A percentile compares a stretch with the other conserved stretches of the same genome.
These are phyloP conservation scores for Drosophila persimilis DNA, from an alignment of 1,140 invertebrate genomes.

Conservation along the genomic window DNA sequence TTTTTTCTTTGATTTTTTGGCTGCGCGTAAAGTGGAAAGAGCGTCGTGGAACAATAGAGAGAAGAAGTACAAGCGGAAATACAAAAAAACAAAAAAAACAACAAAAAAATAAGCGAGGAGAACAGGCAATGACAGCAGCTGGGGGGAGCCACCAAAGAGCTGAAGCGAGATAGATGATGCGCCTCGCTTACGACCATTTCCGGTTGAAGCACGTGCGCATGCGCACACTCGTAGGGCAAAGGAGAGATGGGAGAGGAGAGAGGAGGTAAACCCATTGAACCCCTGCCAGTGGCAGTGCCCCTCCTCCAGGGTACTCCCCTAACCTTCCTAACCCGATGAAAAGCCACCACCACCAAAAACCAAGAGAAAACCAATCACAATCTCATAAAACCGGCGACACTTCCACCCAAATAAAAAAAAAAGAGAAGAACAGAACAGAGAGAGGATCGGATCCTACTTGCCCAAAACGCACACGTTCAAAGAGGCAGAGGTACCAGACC, in stretches of 20 bases:
- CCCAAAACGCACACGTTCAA: conserved; percentile 75
- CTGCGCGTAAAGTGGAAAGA: conserved; percentile 54
- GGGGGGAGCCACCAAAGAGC: conserved; percentile 28
- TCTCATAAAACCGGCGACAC: conserved; percentile 61
- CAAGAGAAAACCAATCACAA: conserved; percentile 71
- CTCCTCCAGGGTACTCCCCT: conserved; percentile 1
- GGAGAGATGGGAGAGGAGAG: conserved; percentile 14
- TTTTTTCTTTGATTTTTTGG: conserved; percentile 63
- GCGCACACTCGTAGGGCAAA: conserved; percentile 17
- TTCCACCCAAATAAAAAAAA: conserved; percentile 33
- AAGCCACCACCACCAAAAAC: conserved; percentile 62
- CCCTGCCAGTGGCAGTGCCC: conserved; percentile 18
- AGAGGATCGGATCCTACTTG: conserved; percentile 58
- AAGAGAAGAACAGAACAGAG: not conserved
- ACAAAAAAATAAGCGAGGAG: conserved; percentile 18
- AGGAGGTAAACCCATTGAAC: conserved; percentile 48
- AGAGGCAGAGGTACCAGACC: conserved; percentile 6
- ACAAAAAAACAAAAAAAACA: conserved; percentile 52
- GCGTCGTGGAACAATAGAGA: conserved; percentile 64
- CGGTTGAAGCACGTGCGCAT: conserved; percentile 81
- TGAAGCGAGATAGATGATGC: conserved; percentile 59
- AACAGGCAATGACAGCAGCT: conserved; percentile 27
- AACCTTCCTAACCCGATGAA: conserved; percentile 32
- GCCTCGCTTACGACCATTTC: conserved; percentile 79
- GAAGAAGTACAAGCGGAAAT: conserved; percentile 60